phyloP scores from a whole-genome alignment of 2,797 vertebrate species.

The Aplochiton taeniatus region DNA sequence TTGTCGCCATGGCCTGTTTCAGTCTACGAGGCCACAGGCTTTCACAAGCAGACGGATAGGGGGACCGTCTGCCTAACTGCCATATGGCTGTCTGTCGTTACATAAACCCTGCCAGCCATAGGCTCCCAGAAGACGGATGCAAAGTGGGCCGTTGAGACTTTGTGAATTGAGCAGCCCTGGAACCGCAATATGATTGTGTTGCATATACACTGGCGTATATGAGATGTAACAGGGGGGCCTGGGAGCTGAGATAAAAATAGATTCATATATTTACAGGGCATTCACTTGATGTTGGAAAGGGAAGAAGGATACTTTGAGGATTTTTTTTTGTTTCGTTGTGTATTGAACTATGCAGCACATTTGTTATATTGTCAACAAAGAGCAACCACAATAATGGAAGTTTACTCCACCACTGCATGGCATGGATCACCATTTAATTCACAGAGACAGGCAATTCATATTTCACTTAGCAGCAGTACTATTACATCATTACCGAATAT shows the following conservation, averaged over 20 bases:
- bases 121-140: constrained; percentile 30
- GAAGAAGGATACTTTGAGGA: too few species aligned
- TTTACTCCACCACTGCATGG: constrained; percentile 49
- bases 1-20: too few species aligned
- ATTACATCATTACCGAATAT: not conserved
- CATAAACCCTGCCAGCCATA: constrained; percentile 38
- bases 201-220: constrained; percentile 22
- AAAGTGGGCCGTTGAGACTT: constrained; percentile 33
- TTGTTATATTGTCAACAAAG: constrained; percentile 24
- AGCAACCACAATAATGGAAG: constrained; percentile 49
- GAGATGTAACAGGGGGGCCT: constrained; percentile 21
- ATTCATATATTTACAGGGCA: too few species aligned
- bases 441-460: constrained; percentile 31
- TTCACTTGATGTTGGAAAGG: too few species aligned
- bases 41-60: constrained; percentile 15
- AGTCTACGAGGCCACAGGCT: too few species aligned
- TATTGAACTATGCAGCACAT: constrained; percentile 54
- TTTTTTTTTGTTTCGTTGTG: not conserved
- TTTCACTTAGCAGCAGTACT: constrained; percentile 24
- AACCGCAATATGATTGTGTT: constrained; percentile 27
- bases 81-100: constrained; percentile 60
- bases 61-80: constrained; percentile 33
- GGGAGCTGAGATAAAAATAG: constrained; percentile 16
- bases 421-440: constrained; percentile 29
- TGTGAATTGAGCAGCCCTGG: constrained; percentile 17